phyloP scores from a whole-genome alignment of 2,797 vertebrate genomes.

The Buceros bicornis region DNA sequence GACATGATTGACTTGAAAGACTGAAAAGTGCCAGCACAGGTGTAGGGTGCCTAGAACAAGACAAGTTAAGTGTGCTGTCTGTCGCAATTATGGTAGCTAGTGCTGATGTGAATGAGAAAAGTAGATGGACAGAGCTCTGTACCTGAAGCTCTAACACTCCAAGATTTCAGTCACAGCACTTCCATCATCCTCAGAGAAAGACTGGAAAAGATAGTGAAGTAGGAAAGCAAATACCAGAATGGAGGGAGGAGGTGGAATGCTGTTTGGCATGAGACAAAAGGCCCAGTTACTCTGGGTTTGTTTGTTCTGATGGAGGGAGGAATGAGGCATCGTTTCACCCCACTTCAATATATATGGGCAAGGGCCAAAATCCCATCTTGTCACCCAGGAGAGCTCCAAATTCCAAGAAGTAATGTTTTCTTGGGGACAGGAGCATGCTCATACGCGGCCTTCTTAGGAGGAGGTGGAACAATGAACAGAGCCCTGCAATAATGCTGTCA shows the following conservation, averaged over 20 bases:
- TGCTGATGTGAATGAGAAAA: neutral
- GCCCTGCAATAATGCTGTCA: conserved; percentile 35
- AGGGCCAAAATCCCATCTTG: neutral
- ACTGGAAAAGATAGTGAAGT: neutral
- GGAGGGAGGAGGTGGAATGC: neutral
- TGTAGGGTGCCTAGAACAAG: neutral
- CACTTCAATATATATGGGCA: neutral
- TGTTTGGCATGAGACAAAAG: neutral
- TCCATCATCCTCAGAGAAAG: neutral
- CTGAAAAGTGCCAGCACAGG: neutral
- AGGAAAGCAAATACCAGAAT: neutral
- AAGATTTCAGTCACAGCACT: neutral
- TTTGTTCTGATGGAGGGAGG: neutral
- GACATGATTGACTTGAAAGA: neutral
- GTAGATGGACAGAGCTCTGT: neutral
- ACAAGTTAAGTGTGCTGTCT: neutral
- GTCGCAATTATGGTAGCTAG: neutral
- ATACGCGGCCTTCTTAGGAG: neutral
- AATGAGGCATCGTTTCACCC: neutral
- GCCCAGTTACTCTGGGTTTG: neutral
- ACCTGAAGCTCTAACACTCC: neutral
- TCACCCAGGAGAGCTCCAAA: neutral
- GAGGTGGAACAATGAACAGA: conserved; percentile 22
- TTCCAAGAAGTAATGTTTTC: neutral
- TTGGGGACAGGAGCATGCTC: neutral